phyloP scores from a whole-genome alignment of 1,140 invertebrate genomes.

The Brachionus rotundiformis region DNA sequence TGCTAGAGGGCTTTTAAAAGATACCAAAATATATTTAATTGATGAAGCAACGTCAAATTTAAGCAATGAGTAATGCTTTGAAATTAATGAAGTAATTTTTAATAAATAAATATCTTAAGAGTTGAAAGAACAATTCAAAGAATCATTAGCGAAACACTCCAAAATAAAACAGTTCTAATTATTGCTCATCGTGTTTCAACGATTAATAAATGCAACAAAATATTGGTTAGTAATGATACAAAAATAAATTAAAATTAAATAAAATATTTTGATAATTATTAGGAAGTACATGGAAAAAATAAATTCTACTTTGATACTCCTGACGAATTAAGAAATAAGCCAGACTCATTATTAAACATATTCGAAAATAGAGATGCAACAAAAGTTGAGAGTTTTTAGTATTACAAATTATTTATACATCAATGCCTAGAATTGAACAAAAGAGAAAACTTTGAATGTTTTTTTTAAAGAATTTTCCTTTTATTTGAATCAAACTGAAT shows the following conservation, averaged over 20 bases:
- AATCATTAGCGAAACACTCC: constrained; percentile 55
- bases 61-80: constrained; percentile 58
- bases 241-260: neutral
- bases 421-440: too few relatives aligned
- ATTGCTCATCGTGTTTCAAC: constrained; percentile 65
- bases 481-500: too few relatives aligned
- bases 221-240: neutral
- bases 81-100: constrained; percentile 63
- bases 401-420: too few relatives aligned
- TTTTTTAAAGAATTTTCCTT: too few relatives aligned
- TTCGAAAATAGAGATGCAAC: neutral
- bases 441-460: too few relatives aligned
- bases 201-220: constrained; percentile 59
- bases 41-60: constrained; percentile 28
- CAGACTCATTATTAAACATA: neutral
- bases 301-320: neutral
- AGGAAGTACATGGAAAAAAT: neutral
- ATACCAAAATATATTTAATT: constrained; percentile 62
- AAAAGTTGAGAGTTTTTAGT: too few relatives aligned
- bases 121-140: neutral
- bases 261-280: neutral
- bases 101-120: constrained; percentile 51
- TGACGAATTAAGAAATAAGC: neutral
- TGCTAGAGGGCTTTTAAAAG: constrained; percentile 65
- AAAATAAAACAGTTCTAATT: constrained; percentile 63